Evolutionary conservation across 2,888 invertebrate species (phyloP).

Genomic region (Digitonthophagus gazella): DNA sequence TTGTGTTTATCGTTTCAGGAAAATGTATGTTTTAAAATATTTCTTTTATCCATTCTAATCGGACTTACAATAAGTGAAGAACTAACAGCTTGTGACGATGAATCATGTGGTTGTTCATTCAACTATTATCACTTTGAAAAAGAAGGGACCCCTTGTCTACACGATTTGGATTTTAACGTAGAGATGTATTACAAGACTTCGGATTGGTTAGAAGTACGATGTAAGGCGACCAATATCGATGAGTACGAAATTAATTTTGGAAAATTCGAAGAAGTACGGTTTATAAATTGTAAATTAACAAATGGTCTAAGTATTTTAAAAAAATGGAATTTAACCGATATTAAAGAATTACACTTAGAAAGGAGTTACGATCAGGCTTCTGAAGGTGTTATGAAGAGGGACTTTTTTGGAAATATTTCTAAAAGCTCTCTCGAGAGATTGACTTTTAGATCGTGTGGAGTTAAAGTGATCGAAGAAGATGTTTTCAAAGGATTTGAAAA

Average conservation of each 20-base stretch:
- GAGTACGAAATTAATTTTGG: not conserved
- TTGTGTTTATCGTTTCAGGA: too few relatives aligned
- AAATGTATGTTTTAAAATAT: too few relatives aligned
- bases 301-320: not conserved
- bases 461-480: conserved; percentile 27
- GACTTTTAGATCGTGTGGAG: conserved; percentile 22
- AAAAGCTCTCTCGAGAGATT: not conserved
- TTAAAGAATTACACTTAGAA: not conserved
- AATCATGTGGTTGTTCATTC: too few relatives aligned
- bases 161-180: too few relatives aligned
- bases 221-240: not conserved
- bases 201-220: not conserved
- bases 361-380: not conserved
- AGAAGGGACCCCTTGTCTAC: too few relatives aligned
- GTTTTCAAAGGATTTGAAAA: conserved; percentile 57
- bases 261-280: not conserved
- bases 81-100: too few relatives aligned
- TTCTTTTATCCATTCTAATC: too few relatives aligned
- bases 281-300: not conserved
- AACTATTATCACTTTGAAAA: too few relatives aligned
- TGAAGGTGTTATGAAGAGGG: conserved; percentile 24
- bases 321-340: conserved; percentile 6
- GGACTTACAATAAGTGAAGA: too few relatives aligned
- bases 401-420: conserved; percentile 34
- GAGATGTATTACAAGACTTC: not conserved